A percentile compares a stretch with the other conserved stretches of the same genome.
Conservation (phyloP, 2,797 vertebrate species). For the Rhinella marina region DNA sequence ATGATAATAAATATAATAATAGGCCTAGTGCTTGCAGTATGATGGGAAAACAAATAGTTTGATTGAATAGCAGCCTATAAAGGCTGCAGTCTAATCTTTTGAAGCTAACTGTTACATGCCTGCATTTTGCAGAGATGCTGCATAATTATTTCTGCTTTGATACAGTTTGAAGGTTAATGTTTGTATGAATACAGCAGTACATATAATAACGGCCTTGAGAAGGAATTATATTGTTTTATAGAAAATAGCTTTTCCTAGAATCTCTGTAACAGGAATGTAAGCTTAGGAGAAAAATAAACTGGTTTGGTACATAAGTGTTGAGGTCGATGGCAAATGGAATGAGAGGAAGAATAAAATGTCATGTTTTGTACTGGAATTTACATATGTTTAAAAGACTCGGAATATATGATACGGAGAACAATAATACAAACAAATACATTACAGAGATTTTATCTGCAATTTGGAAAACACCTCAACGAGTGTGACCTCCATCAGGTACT, state of each 20-base stretch:
- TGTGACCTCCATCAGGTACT: too few relatives aligned
- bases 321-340: slow-evolving; percentile 18
- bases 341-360: slow-evolving; percentile 11
- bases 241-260: slow-evolving; percentile 64
- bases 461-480: neutral
- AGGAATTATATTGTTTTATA: slow-evolving; percentile 61
- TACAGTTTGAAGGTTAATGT: slow-evolving; percentile 67
- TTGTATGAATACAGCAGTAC: slow-evolving; percentile 63
- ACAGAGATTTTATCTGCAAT: neutral
- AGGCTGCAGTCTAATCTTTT: slow-evolving; percentile 53
- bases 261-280: slow-evolving; percentile 67
- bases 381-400: neutral
- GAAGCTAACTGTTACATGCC: slow-evolving; percentile 66
- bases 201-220: slow-evolving; percentile 68
- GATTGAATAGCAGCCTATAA: slow-evolving; percentile 64
- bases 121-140: slow-evolving; percentile 64
- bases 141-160: slow-evolving; percentile 66
- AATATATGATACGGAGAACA: neutral
- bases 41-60: slow-evolving; percentile 66
- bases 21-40: slow-evolving; percentile 51
- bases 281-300: slow-evolving; percentile 43
- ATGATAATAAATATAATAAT: slow-evolving; percentile 62
- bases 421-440: neutral
- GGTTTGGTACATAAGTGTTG: slow-evolving; percentile 3
- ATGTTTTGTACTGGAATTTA: slow-evolving; percentile 21